Evolutionary conservation across 2,797 vertebrate genomes (phyloP).

Genomic region (Carduelis carduelis): DNA sequence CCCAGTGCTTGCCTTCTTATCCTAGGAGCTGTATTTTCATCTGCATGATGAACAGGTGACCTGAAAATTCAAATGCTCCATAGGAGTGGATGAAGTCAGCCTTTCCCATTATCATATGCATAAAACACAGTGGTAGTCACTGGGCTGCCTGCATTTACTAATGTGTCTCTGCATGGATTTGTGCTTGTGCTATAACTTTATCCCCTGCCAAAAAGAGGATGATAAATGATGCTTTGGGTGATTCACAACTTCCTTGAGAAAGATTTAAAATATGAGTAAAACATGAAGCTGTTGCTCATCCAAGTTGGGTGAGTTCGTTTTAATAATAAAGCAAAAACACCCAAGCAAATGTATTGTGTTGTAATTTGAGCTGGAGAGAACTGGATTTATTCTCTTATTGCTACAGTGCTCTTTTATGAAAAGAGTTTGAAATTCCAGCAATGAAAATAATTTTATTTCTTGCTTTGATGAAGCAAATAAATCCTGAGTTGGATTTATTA

Average conservation of each 20-base stretch:
- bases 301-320: background rate
- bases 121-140: background rate
- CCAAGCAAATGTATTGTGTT: background rate
- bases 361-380: background rate
- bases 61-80: background rate
- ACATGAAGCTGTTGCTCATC: background rate
- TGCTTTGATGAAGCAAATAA: background rate
- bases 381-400: background rate
- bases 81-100: background rate
- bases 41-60: background rate
- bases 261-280: background rate
- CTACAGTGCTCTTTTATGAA: background rate
- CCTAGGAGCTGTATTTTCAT: background rate
- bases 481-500: background rate
- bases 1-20: background rate
- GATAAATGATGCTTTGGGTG: background rate
- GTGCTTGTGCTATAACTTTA: background rate
- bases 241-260: background rate
- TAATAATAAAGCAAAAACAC: background rate
- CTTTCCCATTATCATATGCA: background rate
- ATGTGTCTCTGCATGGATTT: background rate
- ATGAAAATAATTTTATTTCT: background rate
- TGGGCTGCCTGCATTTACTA: background rate
- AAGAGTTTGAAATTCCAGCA: background rate
- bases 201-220: background rate